Conservation (phyloP, 1,140 invertebrate genomes). For the Drosophila azteca region DNA sequence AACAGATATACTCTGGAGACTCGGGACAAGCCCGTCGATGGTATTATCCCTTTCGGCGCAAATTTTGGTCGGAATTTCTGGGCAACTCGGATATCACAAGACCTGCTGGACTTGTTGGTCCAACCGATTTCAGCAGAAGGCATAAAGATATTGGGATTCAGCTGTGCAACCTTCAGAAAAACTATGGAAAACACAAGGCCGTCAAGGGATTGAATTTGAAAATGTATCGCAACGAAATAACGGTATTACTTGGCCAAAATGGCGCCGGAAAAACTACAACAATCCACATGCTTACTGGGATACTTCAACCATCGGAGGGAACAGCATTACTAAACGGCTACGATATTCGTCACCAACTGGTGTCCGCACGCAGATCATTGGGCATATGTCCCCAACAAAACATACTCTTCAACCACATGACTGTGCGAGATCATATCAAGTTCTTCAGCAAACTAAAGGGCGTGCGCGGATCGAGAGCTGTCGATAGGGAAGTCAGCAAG, state of each 20-base stretch:
- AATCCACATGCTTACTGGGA: constrained; percentile 92
- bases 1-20: constrained; percentile 88
- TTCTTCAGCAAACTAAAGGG: constrained; percentile 93
- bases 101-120: background rate
- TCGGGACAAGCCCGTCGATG: constrained; percentile 89
- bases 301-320: constrained; percentile 88
- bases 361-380: constrained; percentile 87
- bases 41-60: constrained; percentile 89
- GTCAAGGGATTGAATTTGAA: constrained; percentile 89
- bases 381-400: constrained; percentile 98
- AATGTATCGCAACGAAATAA: constrained; percentile 87
- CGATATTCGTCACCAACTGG: constrained; percentile 87
- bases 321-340: constrained; percentile 88
- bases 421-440: constrained; percentile 94
- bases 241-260: constrained; percentile 91
- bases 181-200: constrained; percentile 86
- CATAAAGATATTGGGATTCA: constrained; percentile 86
- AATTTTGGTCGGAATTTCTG: constrained; percentile 78
- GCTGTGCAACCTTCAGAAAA: constrained; percentile 87
- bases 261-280: constrained; percentile 90
- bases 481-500: constrained; percentile 86
- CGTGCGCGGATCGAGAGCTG: constrained; percentile 84
- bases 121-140: constrained; percentile 24
- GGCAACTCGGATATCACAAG: constrained; percentile 1
- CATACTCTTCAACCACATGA: constrained; percentile 95